These are phyloP conservation scores for Drosophila subpulchrella DNA, from an alignment of 1,140 invertebrate species.

Conservation along the genomic window DNA sequence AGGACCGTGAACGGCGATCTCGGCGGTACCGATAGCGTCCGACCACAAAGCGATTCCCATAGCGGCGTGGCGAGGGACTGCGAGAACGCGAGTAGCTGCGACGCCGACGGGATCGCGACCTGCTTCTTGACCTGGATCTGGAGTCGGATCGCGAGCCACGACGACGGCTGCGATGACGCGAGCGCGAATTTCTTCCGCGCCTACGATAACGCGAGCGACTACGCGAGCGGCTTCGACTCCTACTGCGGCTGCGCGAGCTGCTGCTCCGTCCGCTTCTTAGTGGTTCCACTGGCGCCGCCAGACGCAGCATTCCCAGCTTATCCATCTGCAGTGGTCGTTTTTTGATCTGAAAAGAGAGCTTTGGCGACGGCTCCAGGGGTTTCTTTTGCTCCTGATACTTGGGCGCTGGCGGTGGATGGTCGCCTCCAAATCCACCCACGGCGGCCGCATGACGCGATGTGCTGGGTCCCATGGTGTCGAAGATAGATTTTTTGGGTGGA, in stretches of 20 bases:
- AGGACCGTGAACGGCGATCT: slow-evolving; percentile 55
- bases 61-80: slow-evolving; percentile 12
- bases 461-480: slow-evolving; percentile 47
- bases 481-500: background rate
- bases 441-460: slow-evolving; percentile 57
- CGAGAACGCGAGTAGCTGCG: slow-evolving; percentile 61
- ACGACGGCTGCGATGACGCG: slow-evolving; percentile 12
- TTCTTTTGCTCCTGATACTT: slow-evolving; percentile 43
- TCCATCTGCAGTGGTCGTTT: slow-evolving; percentile 86
- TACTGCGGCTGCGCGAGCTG: slow-evolving; percentile 84
- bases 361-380: slow-evolving; percentile 28
- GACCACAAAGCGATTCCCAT: slow-evolving; percentile 19
- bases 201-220: slow-evolving; percentile 69
- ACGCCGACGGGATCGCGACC: slow-evolving; percentile 66
- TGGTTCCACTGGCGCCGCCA: slow-evolving; percentile 84
- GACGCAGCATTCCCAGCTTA: slow-evolving; percentile 88
- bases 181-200: background rate
- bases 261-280: slow-evolving; percentile 22
- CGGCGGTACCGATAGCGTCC: slow-evolving; percentile 32
- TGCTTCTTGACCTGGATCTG: slow-evolving; percentile 70
- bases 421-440: slow-evolving; percentile 4
- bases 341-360: slow-evolving; percentile 77
- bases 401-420: slow-evolving; percentile 26
- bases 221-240: slow-evolving; percentile 78
- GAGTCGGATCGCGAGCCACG: slow-evolving; percentile 20